Evolutionary conservation across 2,113 vertebrate species (phyloP).

Genomic region (Oryzias javanicus): DNA sequence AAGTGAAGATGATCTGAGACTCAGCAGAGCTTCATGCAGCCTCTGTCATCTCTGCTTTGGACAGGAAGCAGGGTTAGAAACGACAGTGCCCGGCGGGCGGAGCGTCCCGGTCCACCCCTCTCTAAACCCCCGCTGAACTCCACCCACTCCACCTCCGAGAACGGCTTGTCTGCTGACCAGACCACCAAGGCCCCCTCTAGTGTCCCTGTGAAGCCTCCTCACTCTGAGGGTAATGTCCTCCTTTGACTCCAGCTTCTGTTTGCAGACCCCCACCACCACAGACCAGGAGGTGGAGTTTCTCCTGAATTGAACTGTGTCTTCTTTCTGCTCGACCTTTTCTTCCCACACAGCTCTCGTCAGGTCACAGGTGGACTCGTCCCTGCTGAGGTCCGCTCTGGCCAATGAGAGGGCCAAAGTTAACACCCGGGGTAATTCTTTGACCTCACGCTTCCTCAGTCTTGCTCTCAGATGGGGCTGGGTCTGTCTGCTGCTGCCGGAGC

Average conservation of each 20-base stretch:
- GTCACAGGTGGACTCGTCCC: conserved; percentile 42
- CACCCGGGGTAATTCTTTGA: conserved; percentile 50
- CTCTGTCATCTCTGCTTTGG: conserved; percentile 57
- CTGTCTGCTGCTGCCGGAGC: conserved; percentile 29
- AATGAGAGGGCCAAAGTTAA: conserved; percentile 51
- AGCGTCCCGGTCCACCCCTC: conserved; percentile 30
- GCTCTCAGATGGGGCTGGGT: conserved; percentile 8
- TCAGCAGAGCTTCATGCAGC: conserved; percentile 3
- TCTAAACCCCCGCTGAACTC: conserved; percentile 50
- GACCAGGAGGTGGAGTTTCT: conserved; percentile 5
- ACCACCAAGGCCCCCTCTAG: conserved; percentile 53
- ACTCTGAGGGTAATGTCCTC: conserved; percentile 66
- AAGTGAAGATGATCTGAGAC: neutral
- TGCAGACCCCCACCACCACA: neutral
- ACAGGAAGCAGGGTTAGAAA: conserved; percentile 64
- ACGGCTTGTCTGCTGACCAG: conserved; percentile 34
- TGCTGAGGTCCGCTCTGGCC: conserved; percentile 38
- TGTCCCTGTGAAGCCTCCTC: conserved; percentile 52
- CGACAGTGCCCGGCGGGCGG: conserved; percentile 28
- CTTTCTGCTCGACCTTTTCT: conserved; percentile 26
- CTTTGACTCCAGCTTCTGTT: conserved; percentile 13
- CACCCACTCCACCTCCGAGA: conserved; percentile 35
- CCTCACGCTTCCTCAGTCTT: conserved; percentile 36
- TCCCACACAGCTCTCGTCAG: conserved; percentile 43
- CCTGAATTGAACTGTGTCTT: neutral